Evolutionary conservation across 1,140 invertebrate genomes (phyloP), one percentile per base, ranked within the genome.

Genomic region (Aphidius gifuensis): DNA sequence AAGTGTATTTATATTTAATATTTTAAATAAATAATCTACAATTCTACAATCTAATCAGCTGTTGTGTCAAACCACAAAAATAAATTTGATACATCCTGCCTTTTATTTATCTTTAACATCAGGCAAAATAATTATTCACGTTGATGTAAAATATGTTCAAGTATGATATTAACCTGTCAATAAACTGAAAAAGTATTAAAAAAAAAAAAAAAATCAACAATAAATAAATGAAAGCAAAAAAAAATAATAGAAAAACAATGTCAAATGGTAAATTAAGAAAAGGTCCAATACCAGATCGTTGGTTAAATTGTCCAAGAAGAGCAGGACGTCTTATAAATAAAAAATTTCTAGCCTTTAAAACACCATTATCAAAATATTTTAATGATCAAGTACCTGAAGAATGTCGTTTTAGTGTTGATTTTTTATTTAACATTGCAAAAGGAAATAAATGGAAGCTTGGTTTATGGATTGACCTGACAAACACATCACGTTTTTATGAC

Each of bases 391-490:
- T 98, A 57, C 89, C 92, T 32, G 86, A 88, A 64, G 87, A 87
- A 69, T 87, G 86, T 79, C 84, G 88, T 8, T 98, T 97, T 79
- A 85, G 85, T n/a, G 85, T 94, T 1, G 84, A 88, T 51, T 94
- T 96, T 91, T 76, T 97, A 11, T 88, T 95, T 64, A 79, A 84
- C 32, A 85, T 85, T 21, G 84, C 90, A 68, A 90, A 89, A 75
- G 84, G 81, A 40, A 83, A 88, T 62, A 92, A 91, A 80, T 86
- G 88, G 9, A 95, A 94, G 72, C 80, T 99, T 54, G 96, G 97
- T 1, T 77, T 99, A 16, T 96, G 97, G 92, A 92, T 99, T 63
- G 96, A 99, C 80, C 81, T 99, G 50, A 99, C 97, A 5, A 97
- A 98, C 74, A 99, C 97, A 5, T 86, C 82, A 61, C 83, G 97